phyloP scores from a whole-genome alignment of 2,113 vertebrate species.

The Acanthochromis polyacanthus region DNA sequence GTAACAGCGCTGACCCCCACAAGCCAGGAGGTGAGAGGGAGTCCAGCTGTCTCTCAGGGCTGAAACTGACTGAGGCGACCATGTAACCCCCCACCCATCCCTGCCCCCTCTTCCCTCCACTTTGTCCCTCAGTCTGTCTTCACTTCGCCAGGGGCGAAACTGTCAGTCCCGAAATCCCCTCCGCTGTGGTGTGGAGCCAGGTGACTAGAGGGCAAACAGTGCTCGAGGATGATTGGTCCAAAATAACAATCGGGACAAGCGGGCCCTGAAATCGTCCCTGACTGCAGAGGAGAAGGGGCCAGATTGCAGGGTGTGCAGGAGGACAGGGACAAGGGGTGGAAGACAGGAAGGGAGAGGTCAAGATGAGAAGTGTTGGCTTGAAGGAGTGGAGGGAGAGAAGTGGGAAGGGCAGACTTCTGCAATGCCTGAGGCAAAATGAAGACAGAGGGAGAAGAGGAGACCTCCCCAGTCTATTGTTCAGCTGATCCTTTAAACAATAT shows the following conservation, averaged over 20 bases:
- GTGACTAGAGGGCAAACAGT: constrained; percentile 74
- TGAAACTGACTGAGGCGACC: constrained; percentile 57
- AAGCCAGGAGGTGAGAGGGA: constrained; percentile 73
- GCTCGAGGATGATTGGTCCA: constrained; percentile 59
- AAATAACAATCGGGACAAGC: constrained; percentile 63
- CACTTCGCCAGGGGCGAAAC: constrained; percentile 70
- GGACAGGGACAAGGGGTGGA: constrained; percentile 55
- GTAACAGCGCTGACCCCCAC: constrained; percentile 59
- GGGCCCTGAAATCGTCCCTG: constrained; percentile 61
- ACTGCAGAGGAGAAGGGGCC: constrained; percentile 45
- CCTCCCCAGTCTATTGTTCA: constrained; percentile 80
- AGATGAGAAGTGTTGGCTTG: constrained; percentile 47
- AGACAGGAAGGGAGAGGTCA: constrained; percentile 43
- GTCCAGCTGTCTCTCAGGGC: constrained; percentile 80
- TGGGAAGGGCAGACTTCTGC: constrained; percentile 39
- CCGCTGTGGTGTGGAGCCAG: constrained; percentile 66
- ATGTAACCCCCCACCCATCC: constrained; percentile 14
- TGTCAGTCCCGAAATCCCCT: constrained; percentile 76
- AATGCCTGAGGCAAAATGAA: constrained; percentile 70
- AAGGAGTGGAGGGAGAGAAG: constrained; percentile 40
- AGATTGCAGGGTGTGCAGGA: constrained; percentile 24
- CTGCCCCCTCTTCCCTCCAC: constrained; percentile 40
- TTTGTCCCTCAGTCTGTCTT: constrained; percentile 68
- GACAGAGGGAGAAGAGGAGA: constrained; percentile 43
- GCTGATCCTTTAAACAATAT: constrained; percentile 79